phyloP scores from a whole-genome alignment of 2,113 vertebrate genomes.

The Nyctereutes procyonoides region DNA sequence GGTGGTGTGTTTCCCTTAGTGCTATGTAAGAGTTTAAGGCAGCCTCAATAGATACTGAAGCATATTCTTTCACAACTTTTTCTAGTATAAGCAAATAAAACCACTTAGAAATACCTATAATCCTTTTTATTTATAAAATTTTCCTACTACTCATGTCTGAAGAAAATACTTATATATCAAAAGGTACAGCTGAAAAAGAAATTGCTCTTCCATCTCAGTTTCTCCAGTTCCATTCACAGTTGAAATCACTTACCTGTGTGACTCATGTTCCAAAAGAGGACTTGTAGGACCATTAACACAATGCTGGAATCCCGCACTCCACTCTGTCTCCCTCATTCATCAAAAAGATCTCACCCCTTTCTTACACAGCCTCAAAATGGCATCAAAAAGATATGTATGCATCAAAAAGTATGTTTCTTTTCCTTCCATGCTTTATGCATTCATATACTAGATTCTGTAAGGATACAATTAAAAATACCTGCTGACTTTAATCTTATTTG shows the following conservation, averaged over 20 bases:
- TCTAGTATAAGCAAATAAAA: constrained; percentile 15
- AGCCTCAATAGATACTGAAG: background rate
- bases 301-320: background rate
- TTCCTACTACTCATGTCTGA: constrained; percentile 32
- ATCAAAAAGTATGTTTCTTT: constrained; percentile 31
- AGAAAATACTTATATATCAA: background rate
- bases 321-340: background rate
- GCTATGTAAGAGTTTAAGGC: background rate
- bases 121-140: background rate
- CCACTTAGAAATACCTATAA: background rate
- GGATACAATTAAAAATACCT: constrained; percentile 26
- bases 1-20: background rate
- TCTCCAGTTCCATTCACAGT: background rate
- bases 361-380: constrained; percentile 31
- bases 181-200: constrained; percentile 19
- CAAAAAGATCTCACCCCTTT: constrained; percentile 7
- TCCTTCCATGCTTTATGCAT: constrained; percentile 22
- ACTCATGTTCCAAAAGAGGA: background rate
- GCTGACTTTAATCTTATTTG: constrained; percentile 9
- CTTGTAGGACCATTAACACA: background rate
- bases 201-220: background rate
- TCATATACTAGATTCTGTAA: constrained; percentile 31
- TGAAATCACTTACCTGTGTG: constrained; percentile 32
- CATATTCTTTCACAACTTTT: background rate
- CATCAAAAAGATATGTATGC: background rate